Base-by-base conservation (phyloP, 64 coral and sea anemone genomes). In the Porites australiensis region DNA sequence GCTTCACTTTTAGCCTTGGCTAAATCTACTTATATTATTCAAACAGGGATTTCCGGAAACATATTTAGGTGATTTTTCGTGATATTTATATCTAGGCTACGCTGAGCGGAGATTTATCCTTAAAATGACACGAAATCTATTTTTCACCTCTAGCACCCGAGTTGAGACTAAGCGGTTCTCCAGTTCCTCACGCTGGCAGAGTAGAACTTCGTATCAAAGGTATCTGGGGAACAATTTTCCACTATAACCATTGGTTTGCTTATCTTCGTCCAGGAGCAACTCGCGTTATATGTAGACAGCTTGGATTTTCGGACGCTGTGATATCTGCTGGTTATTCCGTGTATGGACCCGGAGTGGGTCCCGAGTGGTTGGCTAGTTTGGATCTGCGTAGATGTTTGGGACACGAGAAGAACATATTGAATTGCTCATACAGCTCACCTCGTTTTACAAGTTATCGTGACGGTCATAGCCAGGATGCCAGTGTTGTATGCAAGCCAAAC, bases 381-480 rank as follows among this genome's bases (percentile, higher is more conserved):
- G 3, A 80, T 0, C 20, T 80, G 18, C 0, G 44, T 37, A 1
- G 27, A 10, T 80, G 77, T 50, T 61, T 61, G 9, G 77, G 77
- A 37, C 14, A 80, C 54, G 53, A 80, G 54, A 80, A 7, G 4
- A 61, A 58, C 44, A 13, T 80, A 37, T 23, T 37, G 58, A 61
- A 82, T 82, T 82, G 79, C 8, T 45, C 13, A 19, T 8, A 16
- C 16, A 2, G 13, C 27, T 3, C 8, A 46, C 79, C 59, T 82
- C 37, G 0, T 2, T 43, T 48, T 7, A 61, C 4, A 6, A 15
- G 3, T 0, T 0, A 2, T 0, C 6, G 0, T 47, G 0, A 12
- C 3, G 0, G 1, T 47, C n/a, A n/a, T n/a, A n/a, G n/a, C n/a
- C n/a, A n/a, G n/a, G 79, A 82, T 82, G 13, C 59, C 22, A 43